Evolutionary conservation across 2,113 vertebrate genomes (phyloP), one percentile per base, ranked within the genome.

Genomic region (Cynopterus brachyotis): DNA sequence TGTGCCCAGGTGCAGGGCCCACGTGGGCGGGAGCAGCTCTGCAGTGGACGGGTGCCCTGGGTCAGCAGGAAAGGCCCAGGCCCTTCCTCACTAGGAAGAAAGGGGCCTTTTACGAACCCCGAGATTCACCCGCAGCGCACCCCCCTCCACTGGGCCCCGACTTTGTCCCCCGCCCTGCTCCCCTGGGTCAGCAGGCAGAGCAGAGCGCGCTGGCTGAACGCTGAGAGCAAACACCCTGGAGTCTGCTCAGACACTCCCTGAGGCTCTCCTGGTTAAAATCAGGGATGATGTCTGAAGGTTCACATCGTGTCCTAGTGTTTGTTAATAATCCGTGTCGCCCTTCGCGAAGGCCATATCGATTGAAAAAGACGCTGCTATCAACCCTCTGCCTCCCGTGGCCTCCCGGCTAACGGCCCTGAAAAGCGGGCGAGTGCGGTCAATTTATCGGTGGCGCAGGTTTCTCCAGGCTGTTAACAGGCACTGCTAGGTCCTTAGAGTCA

Each of bases 361-460:
- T 57, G 57, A 32, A 47, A 89, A 91, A 45, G 10, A 16, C 13
- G 30, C 42, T 62, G 70, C 95, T 70, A 2, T 10, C 62, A 78
- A 4, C 70, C 37, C 42, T 1, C 0, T 8, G 94, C 90, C 90
- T 92, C 92, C 75, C 47, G 0, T 0, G 32, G 75, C 35, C 64
- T 69, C 4, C 11, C 64, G 40, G 35, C 66, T 66, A 42, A 75
- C 47, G 17, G 50, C 84, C 32, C 91, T 57, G 64, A 69, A 92
- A 96, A 96, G 87, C 91, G 11, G 50, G 72, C 69, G 57, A 15
- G 16, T 7, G n/a, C 73, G 90, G 84, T 96, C 95, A 70, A 97
- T 97, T 96, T 92, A 55, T 78, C 91, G 83, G 20, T 69, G 93
- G 60, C 40, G 97, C 89, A 62, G 17, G 40, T 96, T 97, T 94